Percentiles rank a stretch among this genome's conserved stretches.
Conservation (phyloP, 2,113 vertebrate genomes). For the Isurus oxyrinchus region DNA sequence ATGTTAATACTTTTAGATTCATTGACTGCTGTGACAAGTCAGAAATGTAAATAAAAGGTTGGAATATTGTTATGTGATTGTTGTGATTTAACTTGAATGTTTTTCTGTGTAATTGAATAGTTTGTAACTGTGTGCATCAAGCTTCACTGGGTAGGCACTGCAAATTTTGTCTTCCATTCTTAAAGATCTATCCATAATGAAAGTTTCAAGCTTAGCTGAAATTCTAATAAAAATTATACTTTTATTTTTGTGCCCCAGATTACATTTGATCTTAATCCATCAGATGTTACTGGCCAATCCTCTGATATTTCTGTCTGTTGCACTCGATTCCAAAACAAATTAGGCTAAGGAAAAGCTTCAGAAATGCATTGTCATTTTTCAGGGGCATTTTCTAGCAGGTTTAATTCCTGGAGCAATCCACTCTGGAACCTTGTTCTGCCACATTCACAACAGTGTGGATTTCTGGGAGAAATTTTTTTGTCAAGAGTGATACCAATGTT, state of each 20-base stretch:
- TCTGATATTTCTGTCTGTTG: not conserved
- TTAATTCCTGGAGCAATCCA: not conserved
- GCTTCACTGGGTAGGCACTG: not conserved
- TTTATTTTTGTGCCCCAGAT: not conserved
- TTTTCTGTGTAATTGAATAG: not conserved
- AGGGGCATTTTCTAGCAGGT: not conserved
- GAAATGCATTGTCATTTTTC: not conserved
- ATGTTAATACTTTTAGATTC: not conserved
- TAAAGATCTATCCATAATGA: slow-evolving; percentile 10
- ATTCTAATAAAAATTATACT: not conserved
- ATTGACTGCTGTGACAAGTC: not conserved
- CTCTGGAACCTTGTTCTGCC: not conserved
- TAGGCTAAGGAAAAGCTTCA: not conserved
- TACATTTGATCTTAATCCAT: not conserved
- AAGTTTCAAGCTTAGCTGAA: not conserved
- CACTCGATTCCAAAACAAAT: not conserved
- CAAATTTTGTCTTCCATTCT: not conserved
- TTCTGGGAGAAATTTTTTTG: not conserved
- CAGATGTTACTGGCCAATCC: not conserved
- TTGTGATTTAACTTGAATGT: not conserved
- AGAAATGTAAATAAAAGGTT: slow-evolving; percentile 19
- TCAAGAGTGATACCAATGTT: not conserved
- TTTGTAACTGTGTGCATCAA: not conserved
- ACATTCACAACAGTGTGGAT: not conserved
- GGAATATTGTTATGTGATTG: not conserved